Conservation (phyloP, 2,113 vertebrate species). For the Acanthochromis polyacanthus region DNA sequence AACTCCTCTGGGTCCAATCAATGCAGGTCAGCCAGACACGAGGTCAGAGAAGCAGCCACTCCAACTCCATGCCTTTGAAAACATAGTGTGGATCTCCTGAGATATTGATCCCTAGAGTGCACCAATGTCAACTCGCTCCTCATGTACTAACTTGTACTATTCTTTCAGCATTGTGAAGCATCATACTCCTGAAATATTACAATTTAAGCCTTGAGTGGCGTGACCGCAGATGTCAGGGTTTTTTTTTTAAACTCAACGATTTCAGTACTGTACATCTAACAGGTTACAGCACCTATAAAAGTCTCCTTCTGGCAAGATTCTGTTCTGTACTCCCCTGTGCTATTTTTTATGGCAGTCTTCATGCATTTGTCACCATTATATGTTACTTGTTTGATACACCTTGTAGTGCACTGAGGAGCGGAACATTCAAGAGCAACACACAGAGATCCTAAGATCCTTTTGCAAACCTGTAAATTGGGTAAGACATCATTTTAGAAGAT, state of each 20-base stretch:
- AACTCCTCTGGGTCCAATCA: constrained; percentile 49
- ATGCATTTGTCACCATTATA: too few relatives aligned
- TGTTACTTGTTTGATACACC: too few relatives aligned
- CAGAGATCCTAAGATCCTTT: too few relatives aligned
- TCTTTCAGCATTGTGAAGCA: neutral
- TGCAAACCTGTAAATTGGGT: too few relatives aligned
- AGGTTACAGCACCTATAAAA: neutral
- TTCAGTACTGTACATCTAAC: neutral
- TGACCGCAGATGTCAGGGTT: neutral
- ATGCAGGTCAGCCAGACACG: constrained; percentile 41
- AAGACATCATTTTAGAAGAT: too few relatives aligned
- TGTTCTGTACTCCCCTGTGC: too few relatives aligned
- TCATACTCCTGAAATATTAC: neutral
- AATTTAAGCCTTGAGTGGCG: neutral
- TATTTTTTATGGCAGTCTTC: too few relatives aligned
- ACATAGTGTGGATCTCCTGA: constrained; percentile 28
- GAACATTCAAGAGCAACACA: too few relatives aligned
- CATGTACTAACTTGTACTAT: neutral
- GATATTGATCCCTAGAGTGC: constrained; percentile 32
- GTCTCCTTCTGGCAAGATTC: constrained; percentile 2
- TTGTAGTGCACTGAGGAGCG: too few relatives aligned
- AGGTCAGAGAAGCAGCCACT: constrained; percentile 49
- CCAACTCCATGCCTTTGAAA: constrained; percentile 15
- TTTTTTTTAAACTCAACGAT: neutral
- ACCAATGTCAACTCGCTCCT: constrained; percentile 1